phyloP scores from a whole-genome alignment of 2,113 vertebrate genomes.

The Myanophis thanlyinensis region DNA sequence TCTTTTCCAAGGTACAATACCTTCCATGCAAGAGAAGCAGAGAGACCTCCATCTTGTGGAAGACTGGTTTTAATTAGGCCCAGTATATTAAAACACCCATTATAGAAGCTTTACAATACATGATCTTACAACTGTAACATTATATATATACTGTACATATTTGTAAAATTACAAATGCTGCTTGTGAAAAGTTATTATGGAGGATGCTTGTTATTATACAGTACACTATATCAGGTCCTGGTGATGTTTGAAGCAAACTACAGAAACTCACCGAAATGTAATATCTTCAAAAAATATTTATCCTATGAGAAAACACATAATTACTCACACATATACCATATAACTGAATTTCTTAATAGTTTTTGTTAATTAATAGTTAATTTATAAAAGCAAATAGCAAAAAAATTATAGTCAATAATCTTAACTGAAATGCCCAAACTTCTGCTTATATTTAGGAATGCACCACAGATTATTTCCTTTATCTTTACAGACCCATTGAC shows the following conservation, averaged over 20 bases:
- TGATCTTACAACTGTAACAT: background rate
- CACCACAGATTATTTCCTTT: background rate
- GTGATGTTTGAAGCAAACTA: constrained; percentile 50
- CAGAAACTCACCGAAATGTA: constrained; percentile 3
- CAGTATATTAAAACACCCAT: constrained; percentile 34
- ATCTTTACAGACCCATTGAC: background rate
- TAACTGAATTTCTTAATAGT: background rate
- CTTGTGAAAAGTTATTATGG: constrained; percentile 46
- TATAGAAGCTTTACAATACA: constrained; percentile 34
- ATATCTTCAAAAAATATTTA: constrained; percentile 42
- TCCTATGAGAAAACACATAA: constrained; percentile 28
- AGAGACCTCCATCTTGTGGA: background rate
- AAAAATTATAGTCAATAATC: background rate
- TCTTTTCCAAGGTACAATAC: background rate
- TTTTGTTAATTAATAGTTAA: background rate
- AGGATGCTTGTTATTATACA: constrained; percentile 38
- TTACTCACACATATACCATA: constrained; percentile 28
- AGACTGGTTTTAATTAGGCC: constrained; percentile 41
- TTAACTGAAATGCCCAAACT: background rate
- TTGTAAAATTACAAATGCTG: constrained; percentile 44
- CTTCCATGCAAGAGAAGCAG: background rate
- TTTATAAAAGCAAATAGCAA: background rate
- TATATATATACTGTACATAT: background rate
- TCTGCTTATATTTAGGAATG: background rate
- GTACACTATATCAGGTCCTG: constrained; percentile 28